Conservation (phyloP, 2,113 vertebrate species). For the Mirza zaza region DNA sequence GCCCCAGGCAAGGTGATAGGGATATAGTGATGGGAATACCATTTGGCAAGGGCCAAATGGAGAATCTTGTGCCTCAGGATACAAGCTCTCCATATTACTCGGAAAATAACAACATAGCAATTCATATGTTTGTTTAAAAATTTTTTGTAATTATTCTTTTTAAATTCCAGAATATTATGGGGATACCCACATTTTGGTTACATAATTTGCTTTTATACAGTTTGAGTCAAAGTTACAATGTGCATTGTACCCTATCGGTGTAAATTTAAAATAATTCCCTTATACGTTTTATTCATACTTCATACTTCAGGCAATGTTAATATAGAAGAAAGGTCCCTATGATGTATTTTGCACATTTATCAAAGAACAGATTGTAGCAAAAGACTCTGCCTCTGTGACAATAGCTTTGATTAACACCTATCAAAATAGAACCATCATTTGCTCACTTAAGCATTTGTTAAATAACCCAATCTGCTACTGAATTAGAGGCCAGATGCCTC, state of each 20-base stretch:
- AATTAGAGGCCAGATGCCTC: slow-evolving; percentile 69
- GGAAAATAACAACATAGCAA: slow-evolving; percentile 10
- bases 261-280: neutral
- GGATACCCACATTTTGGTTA: no score
- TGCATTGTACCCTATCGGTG: no score
- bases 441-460: slow-evolving; percentile 73
- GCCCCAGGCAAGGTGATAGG: neutral
- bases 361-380: slow-evolving; percentile 76
- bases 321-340: slow-evolving; percentile 34
- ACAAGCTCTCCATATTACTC: neutral
- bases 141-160: neutral
- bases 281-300: neutral
- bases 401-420: slow-evolving; percentile 82
- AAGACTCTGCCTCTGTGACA: slow-evolving; percentile 71
- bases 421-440: slow-evolving; percentile 78
- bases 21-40: neutral
- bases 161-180: no score
- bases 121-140: slow-evolving; percentile 19
- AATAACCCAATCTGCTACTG: slow-evolving; percentile 73
- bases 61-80: neutral
- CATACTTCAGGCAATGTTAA: neutral
- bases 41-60: neutral
- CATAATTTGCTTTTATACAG: no score
- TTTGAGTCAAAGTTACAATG: no score
- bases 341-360: slow-evolving; percentile 70